Evolutionary conservation across 2,797 vertebrate genomes (phyloP).

Genomic region (Pangasius macronema): DNA sequence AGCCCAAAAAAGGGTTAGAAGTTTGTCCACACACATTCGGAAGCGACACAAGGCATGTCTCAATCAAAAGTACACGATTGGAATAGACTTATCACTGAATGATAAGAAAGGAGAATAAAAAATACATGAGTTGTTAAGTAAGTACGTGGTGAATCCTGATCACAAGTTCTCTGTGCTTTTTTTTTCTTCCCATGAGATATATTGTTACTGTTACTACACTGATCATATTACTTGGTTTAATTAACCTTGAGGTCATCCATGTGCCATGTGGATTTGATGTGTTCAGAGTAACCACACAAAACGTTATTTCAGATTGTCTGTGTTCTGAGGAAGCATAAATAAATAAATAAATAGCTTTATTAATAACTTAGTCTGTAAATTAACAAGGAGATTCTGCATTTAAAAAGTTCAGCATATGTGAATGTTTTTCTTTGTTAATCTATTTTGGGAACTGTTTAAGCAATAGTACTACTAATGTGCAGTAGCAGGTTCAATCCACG

Average conservation of each 20-base stretch:
- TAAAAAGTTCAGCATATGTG: background rate
- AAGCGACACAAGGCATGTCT: conserved; percentile 71
- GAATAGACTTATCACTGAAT: background rate
- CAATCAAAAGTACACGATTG: conserved; percentile 67
- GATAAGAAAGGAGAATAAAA: conserved; percentile 13
- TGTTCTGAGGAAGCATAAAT: background rate
- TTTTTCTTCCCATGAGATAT: background rate
- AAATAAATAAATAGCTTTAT: background rate
- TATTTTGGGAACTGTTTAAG: background rate
- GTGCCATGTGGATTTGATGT: background rate
- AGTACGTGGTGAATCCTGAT: background rate
- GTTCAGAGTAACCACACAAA: background rate
- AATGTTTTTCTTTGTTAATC: background rate
- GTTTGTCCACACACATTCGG: conserved; percentile 77
- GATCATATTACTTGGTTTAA: background rate
- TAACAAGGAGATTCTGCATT: background rate
- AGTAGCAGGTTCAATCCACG: conserved; percentile 27
- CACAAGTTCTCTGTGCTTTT: background rate
- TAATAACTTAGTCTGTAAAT: background rate
- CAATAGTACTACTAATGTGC: background rate
- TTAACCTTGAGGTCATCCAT: background rate
- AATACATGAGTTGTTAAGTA: background rate
- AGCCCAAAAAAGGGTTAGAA: conserved; percentile 76
- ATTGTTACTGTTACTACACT: background rate
- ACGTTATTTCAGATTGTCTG: background rate